Evolutionary conservation across 2,888 invertebrate genomes (phyloP), one percentile per base, ranked within the genome.

Genomic region (Limnephilus marmoratus): DNA sequence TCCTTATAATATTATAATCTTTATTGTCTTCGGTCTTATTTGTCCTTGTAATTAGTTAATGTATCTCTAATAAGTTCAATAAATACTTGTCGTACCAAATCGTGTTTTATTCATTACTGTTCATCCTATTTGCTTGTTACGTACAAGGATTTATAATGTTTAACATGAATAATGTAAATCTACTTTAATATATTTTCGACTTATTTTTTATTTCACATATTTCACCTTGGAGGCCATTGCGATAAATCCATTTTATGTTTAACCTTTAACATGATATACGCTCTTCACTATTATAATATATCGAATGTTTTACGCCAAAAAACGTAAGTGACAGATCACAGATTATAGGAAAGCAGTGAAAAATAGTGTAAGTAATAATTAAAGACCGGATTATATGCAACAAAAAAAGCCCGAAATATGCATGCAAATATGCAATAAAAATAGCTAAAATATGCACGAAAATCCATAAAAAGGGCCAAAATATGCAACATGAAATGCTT

Each of bases 341-440:
- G 15, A 5, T 53, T 53, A 18, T 53, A 53, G 18, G 18, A 53
- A 15, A 53, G 12, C 3, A 49, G 3, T 49, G 49, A 49, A 49
- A 49, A 13, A 15, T 49, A 49, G 12, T 49, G 15, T 15, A 49
- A 15, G 2, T 18, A 53, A 13, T 49, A 49, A 49, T 13, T 13
- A 2, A 13, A 0, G 3, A 45, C 4, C 0, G 0, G 11, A 12
- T 49, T 13, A 49, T 49, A 2, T 2, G 2, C 0, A n/a, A n/a
- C n/a, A n/a, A n/a, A n/a, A n/a, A n/a, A n/a, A n/a, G n/a, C n/a
- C n/a, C n/a, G n/a, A n/a, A n/a, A n/a, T n/a, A n/a, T n/a, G n/a
- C n/a, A n/a, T n/a, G n/a, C n/a, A n/a, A n/a, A n/a, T n/a, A n/a
- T n/a, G n/a, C n/a, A n/a, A n/a, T n/a, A n/a, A n/a, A n/a, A n/a